Conservation (phyloP, 2,797 vertebrate species). For the Peromyscus attwateri region DNA sequence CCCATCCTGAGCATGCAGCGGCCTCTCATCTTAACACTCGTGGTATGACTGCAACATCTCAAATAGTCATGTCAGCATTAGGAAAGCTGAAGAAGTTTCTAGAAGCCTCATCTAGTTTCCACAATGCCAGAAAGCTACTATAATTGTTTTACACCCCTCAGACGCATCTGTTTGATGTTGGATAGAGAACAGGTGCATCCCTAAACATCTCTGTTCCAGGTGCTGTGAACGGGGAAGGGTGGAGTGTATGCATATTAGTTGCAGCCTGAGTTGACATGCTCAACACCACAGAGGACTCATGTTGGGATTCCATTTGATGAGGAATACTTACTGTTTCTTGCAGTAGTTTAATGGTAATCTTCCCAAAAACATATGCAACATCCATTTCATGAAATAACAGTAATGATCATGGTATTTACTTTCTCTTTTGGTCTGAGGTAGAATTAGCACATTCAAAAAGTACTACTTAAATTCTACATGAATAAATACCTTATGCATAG, state of each 20-base stretch:
- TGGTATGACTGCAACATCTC: background rate
- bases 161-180: background rate
- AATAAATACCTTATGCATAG: background rate
- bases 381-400: background rate
- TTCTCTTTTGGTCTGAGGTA: background rate
- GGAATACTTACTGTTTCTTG: background rate
- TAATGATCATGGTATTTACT: background rate
- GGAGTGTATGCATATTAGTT: background rate
- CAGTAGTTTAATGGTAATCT: background rate
- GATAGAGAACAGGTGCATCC: background rate
- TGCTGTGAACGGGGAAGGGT: background rate
- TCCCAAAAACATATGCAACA: background rate
- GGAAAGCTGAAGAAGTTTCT: background rate
- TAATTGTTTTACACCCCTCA: background rate
- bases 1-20: background rate
- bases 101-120: background rate
- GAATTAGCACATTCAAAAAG: background rate
- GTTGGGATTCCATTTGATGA: background rate
- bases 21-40: background rate
- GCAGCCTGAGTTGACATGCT: background rate
- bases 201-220: background rate
- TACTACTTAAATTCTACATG: slow-evolving; percentile 2
- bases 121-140: background rate
- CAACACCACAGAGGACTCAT: background rate
- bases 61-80: background rate